A percentile compares a stretch with the other conserved stretches of the same genome.
These are phyloP conservation scores for Argya squamiceps DNA, from an alignment of 2,797 vertebrate species.

Conservation along the genomic window DNA sequence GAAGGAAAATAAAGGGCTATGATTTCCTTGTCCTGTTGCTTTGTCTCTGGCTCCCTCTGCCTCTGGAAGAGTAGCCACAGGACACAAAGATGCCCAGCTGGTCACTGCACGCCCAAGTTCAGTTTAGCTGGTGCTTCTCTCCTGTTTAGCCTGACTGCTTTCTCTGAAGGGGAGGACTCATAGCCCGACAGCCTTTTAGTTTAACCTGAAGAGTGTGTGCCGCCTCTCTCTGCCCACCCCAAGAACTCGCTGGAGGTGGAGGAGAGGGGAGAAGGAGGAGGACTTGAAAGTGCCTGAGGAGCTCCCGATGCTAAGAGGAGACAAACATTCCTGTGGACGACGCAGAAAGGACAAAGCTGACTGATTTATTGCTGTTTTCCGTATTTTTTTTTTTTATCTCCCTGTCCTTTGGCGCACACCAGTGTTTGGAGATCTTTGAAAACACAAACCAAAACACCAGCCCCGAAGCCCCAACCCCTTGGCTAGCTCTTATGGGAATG, in stretches of 20 bases:
- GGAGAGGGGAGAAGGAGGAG: slow-evolving; percentile 44
- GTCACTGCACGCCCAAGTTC: slow-evolving; percentile 69
- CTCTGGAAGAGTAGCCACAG: slow-evolving; percentile 65
- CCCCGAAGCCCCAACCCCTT: slow-evolving; percentile 57
- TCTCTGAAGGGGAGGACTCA: slow-evolving; percentile 36
- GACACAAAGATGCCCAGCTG: slow-evolving; percentile 70
- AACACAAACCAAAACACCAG: not conserved
- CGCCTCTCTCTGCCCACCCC: slow-evolving; percentile 47
- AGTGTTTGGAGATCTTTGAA: not conserved
- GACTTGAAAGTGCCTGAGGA: slow-evolving; percentile 60
- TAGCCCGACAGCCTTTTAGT: slow-evolving; percentile 45
- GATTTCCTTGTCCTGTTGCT: slow-evolving; percentile 60
- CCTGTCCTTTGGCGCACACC: not conserved
- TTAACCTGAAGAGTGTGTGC: slow-evolving; percentile 28
- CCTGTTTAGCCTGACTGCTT: slow-evolving; percentile 36
- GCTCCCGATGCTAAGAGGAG: slow-evolving; percentile 51
- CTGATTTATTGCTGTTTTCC: slow-evolving; percentile 28
- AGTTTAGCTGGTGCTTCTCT: slow-evolving; percentile 61
- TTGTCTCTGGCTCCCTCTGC: slow-evolving; percentile 66
- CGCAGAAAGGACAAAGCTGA: slow-evolving; percentile 42
- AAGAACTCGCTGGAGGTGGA: slow-evolving; percentile 53
- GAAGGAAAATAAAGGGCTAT: slow-evolving; percentile 56
- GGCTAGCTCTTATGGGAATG: slow-evolving; percentile 93
- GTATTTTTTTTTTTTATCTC: not conserved
- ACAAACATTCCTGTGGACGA: slow-evolving; percentile 59